A percentile compares a stretch with the other conserved stretches of the same genome.
phyloP scores from a whole-genome alignment of 2,888 invertebrate genomes.

The Melikaiella ostensackeni region DNA sequence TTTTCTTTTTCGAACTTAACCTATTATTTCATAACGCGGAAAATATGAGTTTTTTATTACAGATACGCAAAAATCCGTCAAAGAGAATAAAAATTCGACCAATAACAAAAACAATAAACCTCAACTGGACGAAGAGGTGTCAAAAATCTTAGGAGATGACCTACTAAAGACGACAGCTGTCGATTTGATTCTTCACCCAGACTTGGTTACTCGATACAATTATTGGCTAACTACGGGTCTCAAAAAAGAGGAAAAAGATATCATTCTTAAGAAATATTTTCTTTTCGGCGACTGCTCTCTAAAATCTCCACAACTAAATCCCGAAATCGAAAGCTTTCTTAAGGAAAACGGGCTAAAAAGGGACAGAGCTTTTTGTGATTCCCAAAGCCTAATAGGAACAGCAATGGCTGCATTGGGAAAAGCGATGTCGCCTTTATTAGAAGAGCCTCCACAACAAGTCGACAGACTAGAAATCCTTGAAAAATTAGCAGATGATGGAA shows the following conservation, averaged over 20 bases:
- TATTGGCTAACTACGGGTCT: neutral
- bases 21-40: neutral
- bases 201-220: neutral
- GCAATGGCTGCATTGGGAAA: neutral
- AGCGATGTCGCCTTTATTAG: neutral
- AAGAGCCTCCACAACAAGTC: neutral
- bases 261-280: neutral
- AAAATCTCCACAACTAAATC: conserved; percentile 23
- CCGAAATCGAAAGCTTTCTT: conserved; percentile 21
- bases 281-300: neutral
- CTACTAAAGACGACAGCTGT: neutral
- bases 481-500: conserved; percentile 27
- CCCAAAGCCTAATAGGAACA: neutral
- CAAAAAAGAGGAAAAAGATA: conserved; percentile 1
- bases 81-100: neutral
- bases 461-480: conserved; percentile 23
- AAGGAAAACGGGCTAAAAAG: conserved; percentile 18
- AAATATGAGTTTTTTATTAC: neutral
- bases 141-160: neutral
- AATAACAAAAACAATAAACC: too few relatives aligned
- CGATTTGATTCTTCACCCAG: neutral
- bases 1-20: neutral
- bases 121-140: neutral
- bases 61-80: neutral
- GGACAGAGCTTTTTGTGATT: conserved; percentile 10